These are phyloP conservation scores for Cyaniris semiargus DNA, from an alignment of 2,888 invertebrate species.

Conservation along the genomic window DNA sequence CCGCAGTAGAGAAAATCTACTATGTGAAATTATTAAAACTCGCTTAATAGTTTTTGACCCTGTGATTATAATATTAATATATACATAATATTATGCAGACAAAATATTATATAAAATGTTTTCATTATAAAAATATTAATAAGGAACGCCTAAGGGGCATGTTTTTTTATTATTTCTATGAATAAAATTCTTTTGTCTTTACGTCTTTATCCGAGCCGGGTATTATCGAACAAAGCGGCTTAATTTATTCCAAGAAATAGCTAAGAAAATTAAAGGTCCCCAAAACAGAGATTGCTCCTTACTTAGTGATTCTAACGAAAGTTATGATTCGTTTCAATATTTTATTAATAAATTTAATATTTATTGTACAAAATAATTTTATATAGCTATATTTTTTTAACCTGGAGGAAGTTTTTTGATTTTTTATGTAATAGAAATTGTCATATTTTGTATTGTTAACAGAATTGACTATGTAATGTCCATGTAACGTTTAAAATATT, in stretches of 20 bases:
- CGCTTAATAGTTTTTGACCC: no score
- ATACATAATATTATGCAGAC: neutral
- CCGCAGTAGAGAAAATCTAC: no score
- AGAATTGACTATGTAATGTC: neutral
- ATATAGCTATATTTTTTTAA: neutral
- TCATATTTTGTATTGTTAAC: neutral
- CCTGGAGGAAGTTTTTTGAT: neutral
- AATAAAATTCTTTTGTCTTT: neutral
- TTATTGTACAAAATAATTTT: no score
- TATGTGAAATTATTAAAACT: no score
- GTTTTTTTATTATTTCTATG: neutral
- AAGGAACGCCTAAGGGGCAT: neutral
- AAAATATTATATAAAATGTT: neutral
- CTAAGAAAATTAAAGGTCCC: conserved; percentile 12
- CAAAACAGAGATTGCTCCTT: neutral
- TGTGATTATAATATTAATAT: neutral
- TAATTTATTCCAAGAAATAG: conserved; percentile 6
- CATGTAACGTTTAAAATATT: no score
- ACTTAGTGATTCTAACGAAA: neutral
- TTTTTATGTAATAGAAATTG: neutral
- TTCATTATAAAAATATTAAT: neutral
- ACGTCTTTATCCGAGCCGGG: neutral
- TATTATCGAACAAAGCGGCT: conserved; percentile 1
- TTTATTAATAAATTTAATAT: neutral
- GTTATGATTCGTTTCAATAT: neutral